Percentiles rank a stretch among this genome's conserved stretches.
Evolutionary conservation across 37 sponge, comb jelly and placozoan genomes (phyloP).

Genomic region (Aplysina aerophoba): DNA sequence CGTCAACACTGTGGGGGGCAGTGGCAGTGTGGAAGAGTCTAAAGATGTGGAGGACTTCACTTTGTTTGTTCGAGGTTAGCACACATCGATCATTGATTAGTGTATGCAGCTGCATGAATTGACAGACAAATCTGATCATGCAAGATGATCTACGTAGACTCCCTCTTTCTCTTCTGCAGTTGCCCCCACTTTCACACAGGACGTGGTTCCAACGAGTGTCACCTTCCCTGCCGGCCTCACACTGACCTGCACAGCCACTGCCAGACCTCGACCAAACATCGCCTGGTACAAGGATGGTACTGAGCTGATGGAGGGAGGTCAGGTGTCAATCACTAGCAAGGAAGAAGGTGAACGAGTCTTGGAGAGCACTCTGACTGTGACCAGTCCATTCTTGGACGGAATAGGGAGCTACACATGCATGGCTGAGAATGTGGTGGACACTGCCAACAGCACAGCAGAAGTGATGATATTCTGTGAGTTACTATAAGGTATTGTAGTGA

Average conservation of each 20-base stretch:
- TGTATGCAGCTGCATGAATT: neutral
- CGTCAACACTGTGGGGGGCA: too few relatives aligned
- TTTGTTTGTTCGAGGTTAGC: conserved; percentile 53
- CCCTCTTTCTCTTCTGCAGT: neutral
- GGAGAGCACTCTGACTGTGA: conserved; percentile 6
- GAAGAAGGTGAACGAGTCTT: conserved; percentile 7
- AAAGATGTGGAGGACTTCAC: conserved; percentile 21
- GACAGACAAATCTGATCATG: neutral
- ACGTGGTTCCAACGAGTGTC: neutral
- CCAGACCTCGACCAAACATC: conserved; percentile 55
- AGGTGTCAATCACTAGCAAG: neutral
- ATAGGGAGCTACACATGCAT: conserved; percentile 57
- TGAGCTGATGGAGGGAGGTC: neutral
- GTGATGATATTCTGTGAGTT: conserved; percentile 8
- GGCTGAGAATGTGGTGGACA: conserved; percentile 40
- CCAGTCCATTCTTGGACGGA: conserved; percentile 4
- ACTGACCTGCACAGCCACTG: conserved; percentile 55
- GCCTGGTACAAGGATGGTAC: conserved; percentile 59
- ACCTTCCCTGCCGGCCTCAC: neutral
- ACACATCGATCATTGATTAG: neutral
- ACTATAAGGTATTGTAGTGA: neutral
- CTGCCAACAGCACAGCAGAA: neutral
- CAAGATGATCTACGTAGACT: too few relatives aligned
- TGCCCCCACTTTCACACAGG: neutral
- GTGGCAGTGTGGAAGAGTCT: neutral